Conservation (phyloP, 1,140 invertebrate genomes). For the Camponotus vicinus region DNA sequence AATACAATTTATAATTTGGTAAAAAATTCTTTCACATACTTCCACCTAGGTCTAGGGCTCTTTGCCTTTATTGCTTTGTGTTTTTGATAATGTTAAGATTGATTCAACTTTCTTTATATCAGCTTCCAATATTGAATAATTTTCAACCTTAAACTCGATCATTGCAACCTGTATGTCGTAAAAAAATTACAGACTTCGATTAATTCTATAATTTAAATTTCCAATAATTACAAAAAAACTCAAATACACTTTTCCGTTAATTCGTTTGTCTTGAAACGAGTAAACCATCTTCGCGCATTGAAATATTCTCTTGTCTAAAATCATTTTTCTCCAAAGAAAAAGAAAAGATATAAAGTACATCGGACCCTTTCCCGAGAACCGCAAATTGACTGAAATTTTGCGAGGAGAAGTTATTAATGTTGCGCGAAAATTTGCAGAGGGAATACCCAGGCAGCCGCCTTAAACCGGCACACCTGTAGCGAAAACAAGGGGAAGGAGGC, state of each 20-base stretch:
- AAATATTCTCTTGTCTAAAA: constrained; percentile 22
- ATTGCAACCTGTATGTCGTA: no score
- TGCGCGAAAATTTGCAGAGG: constrained; percentile 57
- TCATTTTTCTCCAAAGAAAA: constrained; percentile 13
- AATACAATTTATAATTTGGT: no score
- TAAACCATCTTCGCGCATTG: neutral
- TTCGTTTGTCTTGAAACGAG: neutral
- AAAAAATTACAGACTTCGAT: neutral
- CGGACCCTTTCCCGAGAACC: constrained; percentile 3
- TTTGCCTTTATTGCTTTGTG: no score
- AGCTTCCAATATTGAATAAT: neutral
- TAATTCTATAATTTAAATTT: no score
- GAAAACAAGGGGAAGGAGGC: neutral
- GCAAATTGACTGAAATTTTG: constrained; percentile 57
- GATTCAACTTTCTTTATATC: neutral
- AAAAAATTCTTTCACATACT: no score
- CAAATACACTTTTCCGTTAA: neutral
- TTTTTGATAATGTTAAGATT: neutral
- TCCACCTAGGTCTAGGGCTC: no score
- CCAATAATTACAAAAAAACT: neutral
- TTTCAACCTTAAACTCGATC: neutral
- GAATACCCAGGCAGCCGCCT: constrained; percentile 22
- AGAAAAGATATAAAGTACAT: neutral
- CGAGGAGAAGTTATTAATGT: constrained; percentile 39
- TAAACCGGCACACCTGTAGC: constrained; percentile 34